Conservation (phyloP, 2,113 vertebrate genomes). For the Brachyhypopomus occidentalis region DNA sequence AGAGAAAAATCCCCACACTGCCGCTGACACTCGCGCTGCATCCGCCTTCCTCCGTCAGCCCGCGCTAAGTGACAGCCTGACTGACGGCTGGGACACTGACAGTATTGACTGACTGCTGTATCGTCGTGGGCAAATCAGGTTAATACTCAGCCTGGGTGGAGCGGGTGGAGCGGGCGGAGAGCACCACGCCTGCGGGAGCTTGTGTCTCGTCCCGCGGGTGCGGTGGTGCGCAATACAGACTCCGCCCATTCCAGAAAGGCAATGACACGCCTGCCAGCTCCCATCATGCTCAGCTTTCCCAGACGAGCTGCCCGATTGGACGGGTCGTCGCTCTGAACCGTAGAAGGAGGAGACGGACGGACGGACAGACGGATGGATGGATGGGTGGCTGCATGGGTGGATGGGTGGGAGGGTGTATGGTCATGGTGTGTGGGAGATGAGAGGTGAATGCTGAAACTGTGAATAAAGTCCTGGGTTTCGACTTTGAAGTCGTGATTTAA, state of each 20-base stretch:
- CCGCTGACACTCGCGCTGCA: constrained; percentile 3
- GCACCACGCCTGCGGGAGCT: constrained; percentile 24
- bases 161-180: constrained; percentile 54
- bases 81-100: constrained; percentile 45
- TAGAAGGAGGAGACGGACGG: no score
- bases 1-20: not conserved
- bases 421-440: no score
- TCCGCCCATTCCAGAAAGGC: constrained; percentile 65
- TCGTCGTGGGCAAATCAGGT: constrained; percentile 28
- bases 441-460: not conserved
- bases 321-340: no score
- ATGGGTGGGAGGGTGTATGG: not conserved
- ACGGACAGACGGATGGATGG: not conserved
- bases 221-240: constrained; percentile 63
- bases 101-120: constrained; percentile 54
- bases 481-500: not conserved
- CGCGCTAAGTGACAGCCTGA: constrained; percentile 26
- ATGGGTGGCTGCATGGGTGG: no score
- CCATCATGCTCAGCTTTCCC: constrained; percentile 71
- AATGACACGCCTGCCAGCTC: constrained; percentile 76
- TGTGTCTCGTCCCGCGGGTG: constrained; percentile 61
- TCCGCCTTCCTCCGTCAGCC: constrained; percentile 3
- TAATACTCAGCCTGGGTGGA: constrained; percentile 18
- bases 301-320: no score
- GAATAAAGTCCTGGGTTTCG: not conserved